Evolutionary conservation across 23 tunicate genomes (phyloP).

Genomic region (Botrylloides violaceus): DNA sequence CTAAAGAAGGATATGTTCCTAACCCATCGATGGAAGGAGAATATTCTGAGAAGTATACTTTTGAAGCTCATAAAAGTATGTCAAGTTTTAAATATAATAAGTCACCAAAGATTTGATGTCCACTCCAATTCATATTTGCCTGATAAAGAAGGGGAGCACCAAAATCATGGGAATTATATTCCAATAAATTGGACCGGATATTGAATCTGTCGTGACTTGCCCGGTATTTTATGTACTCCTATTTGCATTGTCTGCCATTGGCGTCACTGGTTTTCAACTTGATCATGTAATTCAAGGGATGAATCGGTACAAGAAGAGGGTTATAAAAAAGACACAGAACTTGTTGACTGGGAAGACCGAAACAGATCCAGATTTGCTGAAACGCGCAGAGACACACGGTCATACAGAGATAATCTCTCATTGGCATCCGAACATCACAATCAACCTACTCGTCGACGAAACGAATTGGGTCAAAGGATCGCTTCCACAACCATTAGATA

Average conservation of each 20-base stretch:
- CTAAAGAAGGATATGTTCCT: constrained; percentile 57
- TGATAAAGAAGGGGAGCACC: constrained; percentile 2
- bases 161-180: background rate
- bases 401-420: constrained; percentile 70
- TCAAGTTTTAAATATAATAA: too few relatives aligned
- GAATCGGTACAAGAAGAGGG: constrained; percentile 59
- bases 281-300: too few relatives aligned
- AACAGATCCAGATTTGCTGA: constrained; percentile 52
- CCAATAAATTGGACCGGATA: too few relatives aligned
- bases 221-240: background rate
- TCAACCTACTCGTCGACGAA: constrained; percentile 73
- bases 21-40: constrained; percentile 31
- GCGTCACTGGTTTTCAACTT: too few relatives aligned
- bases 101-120: too few relatives aligned
- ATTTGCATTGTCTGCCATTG: background rate
- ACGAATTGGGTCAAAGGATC: constrained; percentile 74
- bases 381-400: constrained; percentile 52
- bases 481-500: constrained; percentile 70
- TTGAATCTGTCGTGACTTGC: too few relatives aligned
- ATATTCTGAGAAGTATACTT: constrained; percentile 32
- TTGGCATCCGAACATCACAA: constrained; percentile 97
- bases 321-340: constrained; percentile 79
- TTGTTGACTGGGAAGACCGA: constrained; percentile 90
- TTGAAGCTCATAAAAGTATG: constrained; percentile 34
- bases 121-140: too few relatives aligned